These are phyloP conservation scores for Syritta pipiens DNA, from an alignment of 2,888 invertebrate genomes.

Conservation along the genomic window DNA sequence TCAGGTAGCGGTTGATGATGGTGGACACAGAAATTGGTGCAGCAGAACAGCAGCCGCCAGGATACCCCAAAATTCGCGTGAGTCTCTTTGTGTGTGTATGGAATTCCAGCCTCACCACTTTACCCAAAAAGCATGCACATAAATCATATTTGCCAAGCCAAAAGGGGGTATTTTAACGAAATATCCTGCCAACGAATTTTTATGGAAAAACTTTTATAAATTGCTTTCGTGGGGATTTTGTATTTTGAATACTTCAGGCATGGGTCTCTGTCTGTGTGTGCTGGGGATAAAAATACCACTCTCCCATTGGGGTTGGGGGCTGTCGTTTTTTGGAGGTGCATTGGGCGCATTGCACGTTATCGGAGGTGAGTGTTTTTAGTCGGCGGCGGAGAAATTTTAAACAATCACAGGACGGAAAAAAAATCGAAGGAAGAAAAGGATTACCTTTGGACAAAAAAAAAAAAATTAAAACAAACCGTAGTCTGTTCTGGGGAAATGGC, in stretches of 20 bases:
- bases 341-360: not conserved
- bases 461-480: too few relatives aligned
- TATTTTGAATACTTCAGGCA: slow-evolving; percentile 37
- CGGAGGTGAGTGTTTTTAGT: too few relatives aligned
- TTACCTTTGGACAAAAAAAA: too few relatives aligned
- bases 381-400: too few relatives aligned
- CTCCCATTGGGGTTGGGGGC: not conserved
- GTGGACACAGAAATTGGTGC: slow-evolving; percentile 20
- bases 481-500: too few relatives aligned
- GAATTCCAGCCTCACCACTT: slow-evolving; percentile 13
- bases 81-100: not conserved
- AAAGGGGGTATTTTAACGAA: slow-evolving; percentile 75
- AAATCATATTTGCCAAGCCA: slow-evolving; percentile 52
- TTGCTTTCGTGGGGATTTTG: slow-evolving; percentile 74
- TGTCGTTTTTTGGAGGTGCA: not conserved
- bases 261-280: too few relatives aligned
- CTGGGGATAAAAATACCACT: slow-evolving; percentile 3
- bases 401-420: too few relatives aligned
- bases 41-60: slow-evolving; percentile 5
- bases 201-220: slow-evolving; percentile 79
- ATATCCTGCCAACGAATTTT: slow-evolving; percentile 78
- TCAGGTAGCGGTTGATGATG: slow-evolving; percentile 9
- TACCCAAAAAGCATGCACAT: slow-evolving; percentile 30
- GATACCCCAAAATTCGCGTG: not conserved
- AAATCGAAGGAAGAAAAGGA: too few relatives aligned